Conservation (phyloP, 2,113 vertebrate genomes). For the Oryzias curvinotus region DNA sequence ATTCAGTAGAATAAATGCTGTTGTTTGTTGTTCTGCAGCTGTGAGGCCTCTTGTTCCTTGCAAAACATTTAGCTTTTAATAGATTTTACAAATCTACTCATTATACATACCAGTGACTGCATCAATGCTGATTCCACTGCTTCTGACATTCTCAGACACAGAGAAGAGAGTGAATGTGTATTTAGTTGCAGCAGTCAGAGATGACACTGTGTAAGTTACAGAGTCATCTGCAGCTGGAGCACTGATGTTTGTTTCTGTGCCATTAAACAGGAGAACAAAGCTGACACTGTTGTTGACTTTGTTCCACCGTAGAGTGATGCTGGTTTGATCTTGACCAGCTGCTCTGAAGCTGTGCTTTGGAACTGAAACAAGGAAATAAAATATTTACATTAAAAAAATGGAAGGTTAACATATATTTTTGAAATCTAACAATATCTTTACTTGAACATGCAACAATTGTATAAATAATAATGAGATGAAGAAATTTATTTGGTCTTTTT, state of each 20-base stretch:
- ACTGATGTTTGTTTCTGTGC: not conserved
- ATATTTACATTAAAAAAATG: no score
- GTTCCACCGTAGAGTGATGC: constrained; percentile 42
- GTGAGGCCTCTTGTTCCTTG: no score
- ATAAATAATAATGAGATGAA: no score
- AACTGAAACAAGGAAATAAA: not conserved
- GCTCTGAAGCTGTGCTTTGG: not conserved
- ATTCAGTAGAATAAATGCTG: no score
- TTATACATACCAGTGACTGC: constrained; percentile 2
- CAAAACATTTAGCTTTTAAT: no score
- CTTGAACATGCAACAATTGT: no score
- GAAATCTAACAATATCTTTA: no score
- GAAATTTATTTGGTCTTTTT: no score
- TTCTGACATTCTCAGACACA: constrained; percentile 14
- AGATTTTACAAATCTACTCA: no score
- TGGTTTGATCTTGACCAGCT: constrained; percentile 12
- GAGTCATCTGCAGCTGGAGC: constrained; percentile 7
- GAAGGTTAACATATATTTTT: no score
- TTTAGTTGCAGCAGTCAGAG: constrained; percentile 29
- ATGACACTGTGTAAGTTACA: constrained; percentile 24
- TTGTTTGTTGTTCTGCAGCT: no score
- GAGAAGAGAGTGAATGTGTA: constrained; percentile 44
- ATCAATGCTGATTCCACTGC: constrained; percentile 20
- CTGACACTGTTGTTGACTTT: not conserved
- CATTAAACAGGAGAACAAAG: constrained; percentile 22